Percentiles rank a stretch among this genome's conserved stretches.
Evolutionary conservation across 2,797 vertebrate genomes (phyloP).

Genomic region (Hydrophis major): DNA sequence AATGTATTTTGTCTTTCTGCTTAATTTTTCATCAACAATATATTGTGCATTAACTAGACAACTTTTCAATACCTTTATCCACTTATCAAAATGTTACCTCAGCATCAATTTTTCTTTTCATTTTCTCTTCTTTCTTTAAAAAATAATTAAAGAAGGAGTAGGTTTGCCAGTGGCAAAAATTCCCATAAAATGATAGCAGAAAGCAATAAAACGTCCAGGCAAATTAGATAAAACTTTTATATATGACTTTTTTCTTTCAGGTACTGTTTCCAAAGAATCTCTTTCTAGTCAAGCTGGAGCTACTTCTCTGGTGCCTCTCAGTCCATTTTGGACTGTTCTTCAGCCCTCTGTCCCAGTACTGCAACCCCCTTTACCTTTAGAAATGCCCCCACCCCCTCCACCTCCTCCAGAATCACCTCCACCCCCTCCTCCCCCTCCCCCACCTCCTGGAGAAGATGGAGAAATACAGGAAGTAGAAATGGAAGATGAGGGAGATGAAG

Average conservation of each 20-base stretch:
- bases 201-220: neutral
- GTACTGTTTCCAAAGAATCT: conserved; percentile 75
- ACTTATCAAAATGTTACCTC: neutral
- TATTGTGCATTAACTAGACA: neutral
- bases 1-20: neutral
- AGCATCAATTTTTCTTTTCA: neutral
- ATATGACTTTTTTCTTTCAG: conserved; percentile 60
- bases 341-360: conserved; percentile 77
- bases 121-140: neutral
- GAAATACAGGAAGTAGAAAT: conserved; percentile 98
- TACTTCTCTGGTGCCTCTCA: conserved; percentile 72
- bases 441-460: conserved; percentile 84
- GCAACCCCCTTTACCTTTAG: conserved; percentile 78
- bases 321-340: conserved; percentile 77
- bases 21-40: neutral
- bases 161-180: neutral
- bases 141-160: neutral
- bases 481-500: conserved; percentile 91
- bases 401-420: conserved; percentile 78
- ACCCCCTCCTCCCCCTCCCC: conserved; percentile 76
- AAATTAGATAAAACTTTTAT: neutral
- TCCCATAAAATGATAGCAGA: neutral
- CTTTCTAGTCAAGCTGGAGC: conserved; percentile 71
- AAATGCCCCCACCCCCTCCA: conserved; percentile 83
- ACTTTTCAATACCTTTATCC: neutral